phyloP scores from a whole-genome alignment of 35 echinoderm and acorn worm genomes.

The Heliocidaris erythrogramma region DNA sequence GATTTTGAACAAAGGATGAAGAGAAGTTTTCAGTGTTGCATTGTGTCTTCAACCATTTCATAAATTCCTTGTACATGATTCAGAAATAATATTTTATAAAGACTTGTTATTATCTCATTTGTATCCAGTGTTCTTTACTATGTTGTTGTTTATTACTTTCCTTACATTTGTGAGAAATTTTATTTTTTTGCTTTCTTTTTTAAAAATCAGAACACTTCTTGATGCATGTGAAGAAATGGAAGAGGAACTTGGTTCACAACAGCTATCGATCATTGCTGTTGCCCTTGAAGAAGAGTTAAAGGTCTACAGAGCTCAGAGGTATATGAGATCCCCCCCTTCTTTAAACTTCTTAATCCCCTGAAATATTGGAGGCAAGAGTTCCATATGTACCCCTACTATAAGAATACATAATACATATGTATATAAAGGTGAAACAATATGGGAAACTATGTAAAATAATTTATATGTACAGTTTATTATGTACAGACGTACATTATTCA shows the following conservation, averaged over 20 bases:
- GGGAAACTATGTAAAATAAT: too few species aligned
- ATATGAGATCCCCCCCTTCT: background rate
- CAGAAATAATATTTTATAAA: background rate
- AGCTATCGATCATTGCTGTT: constrained; percentile 24
- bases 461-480: too few species aligned
- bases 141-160: background rate
- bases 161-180: constrained; percentile 10
- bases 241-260: constrained; percentile 44
- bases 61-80: background rate
- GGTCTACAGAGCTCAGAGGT: constrained; percentile 74
- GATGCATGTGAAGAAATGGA: constrained; percentile 67
- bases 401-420: too few species aligned
- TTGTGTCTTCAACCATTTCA: background rate
- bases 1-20: background rate
- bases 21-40: background rate
- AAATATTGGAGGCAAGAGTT: too few species aligned
- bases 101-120: background rate
- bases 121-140: background rate
- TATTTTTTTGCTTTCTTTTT: background rate
- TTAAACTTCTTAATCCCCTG: background rate
- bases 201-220: constrained; percentile 60
- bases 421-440: too few species aligned
- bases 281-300: constrained; percentile 66
- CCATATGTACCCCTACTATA: too few species aligned
- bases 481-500: too few species aligned